Evolutionary conservation across 2,797 vertebrate genomes (phyloP).

Genomic region (Hydrolagus colliei): DNA sequence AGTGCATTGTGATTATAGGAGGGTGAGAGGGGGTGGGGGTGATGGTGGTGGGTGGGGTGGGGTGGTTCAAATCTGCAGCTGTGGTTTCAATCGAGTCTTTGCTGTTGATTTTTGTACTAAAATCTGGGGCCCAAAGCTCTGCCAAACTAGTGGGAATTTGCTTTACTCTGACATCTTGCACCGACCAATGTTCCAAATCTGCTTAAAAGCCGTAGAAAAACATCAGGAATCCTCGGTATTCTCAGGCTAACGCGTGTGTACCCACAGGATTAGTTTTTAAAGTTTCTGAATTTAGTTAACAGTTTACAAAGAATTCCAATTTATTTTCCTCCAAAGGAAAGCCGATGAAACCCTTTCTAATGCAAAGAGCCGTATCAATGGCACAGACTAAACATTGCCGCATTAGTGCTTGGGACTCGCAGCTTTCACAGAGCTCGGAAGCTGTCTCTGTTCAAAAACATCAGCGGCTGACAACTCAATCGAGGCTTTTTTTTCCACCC

Average conservation of each 20-base stretch:
- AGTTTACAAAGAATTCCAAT: conserved; percentile 45
- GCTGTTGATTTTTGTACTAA: conserved; percentile 15
- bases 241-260: conserved; percentile 37
- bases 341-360: conserved; percentile 46
- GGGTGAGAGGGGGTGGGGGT: neutral
- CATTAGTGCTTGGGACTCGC: conserved; percentile 38
- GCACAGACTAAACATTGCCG: conserved; percentile 43
- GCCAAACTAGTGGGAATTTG: conserved; percentile 6
- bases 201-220: conserved; percentile 29
- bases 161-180: neutral
- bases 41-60: neutral
- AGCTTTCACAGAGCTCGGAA: conserved; percentile 6
- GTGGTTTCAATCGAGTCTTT: neutral
- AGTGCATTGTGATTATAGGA: neutral
- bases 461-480: conserved; percentile 30
- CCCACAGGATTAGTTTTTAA: conserved; percentile 44
- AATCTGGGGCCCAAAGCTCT: neutral
- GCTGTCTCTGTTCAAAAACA: conserved; percentile 26
- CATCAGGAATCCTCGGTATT: conserved; percentile 28
- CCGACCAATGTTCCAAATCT: conserved; percentile 28
- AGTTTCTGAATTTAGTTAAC: conserved; percentile 42
- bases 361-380: conserved; percentile 45
- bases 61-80: conserved; percentile 15
- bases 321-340: conserved; percentile 39
- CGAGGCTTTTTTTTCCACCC: conserved; percentile 9